Evolutionary conservation across 2,797 vertebrate genomes (phyloP).

Genomic region (Sebastolobus altivelis): DNA sequence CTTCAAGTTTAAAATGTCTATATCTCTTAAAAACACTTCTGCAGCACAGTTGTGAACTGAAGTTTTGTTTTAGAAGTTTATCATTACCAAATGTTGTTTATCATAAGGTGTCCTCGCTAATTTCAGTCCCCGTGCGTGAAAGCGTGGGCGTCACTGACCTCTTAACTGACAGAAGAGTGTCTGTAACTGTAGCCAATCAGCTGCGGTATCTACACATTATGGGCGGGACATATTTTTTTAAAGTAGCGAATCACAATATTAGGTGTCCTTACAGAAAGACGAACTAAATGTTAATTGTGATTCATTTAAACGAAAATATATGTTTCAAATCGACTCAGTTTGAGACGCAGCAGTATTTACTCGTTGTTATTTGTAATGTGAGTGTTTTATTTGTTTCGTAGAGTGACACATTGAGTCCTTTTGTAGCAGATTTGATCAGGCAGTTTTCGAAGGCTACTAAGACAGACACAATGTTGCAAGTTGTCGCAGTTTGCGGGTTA

Average conservation of each 20-base stretch:
- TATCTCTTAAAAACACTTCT: neutral
- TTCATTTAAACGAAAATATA: neutral
- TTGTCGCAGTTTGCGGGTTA: rapidly evolving
- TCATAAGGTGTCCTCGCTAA: neutral
- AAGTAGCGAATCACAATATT: conserved; percentile 50
- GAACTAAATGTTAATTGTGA: neutral
- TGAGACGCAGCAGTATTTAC: rapidly evolving
- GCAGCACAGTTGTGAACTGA: rapidly evolving
- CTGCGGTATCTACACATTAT: rapidly evolving
- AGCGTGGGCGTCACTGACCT: neutral
- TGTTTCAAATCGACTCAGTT: rapidly evolving
- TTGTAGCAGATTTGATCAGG: conserved; percentile 44
- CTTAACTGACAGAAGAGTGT: rapidly evolving
- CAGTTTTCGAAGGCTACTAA: conserved; percentile 37
- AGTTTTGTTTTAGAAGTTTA: rapidly evolving
- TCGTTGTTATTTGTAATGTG: rapidly evolving
- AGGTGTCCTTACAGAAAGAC: conserved; percentile 24
- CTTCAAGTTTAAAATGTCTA: neutral
- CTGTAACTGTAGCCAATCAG: conserved; percentile 31
- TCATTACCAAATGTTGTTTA: neutral
- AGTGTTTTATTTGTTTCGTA: rapidly evolving
- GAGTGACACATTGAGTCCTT: rapidly evolving
- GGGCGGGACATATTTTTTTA: conserved; percentile 20
- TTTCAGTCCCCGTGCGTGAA: neutral
- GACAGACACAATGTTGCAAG: neutral